A percentile compares a stretch with the other conserved stretches of the same genome.
Conservation (phyloP, 2,113 vertebrate genomes). For the Grammomys surdaster region DNA sequence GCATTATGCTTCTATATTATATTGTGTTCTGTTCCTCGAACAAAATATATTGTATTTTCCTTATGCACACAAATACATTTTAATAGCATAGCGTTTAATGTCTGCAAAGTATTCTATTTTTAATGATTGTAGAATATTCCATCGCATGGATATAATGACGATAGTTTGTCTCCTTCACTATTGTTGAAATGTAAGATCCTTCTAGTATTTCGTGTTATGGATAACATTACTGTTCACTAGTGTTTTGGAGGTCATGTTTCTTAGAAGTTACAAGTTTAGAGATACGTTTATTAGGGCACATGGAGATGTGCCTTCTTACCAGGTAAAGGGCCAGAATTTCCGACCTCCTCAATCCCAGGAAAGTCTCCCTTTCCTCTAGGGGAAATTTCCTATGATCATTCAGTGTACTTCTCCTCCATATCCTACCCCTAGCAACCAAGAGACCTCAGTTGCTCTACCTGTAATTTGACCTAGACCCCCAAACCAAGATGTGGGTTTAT, state of each 20-base stretch:
- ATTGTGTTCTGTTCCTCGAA: slow-evolving; percentile 42
- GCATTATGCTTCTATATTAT: background rate
- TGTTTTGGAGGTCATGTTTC: background rate
- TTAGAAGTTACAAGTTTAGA: background rate
- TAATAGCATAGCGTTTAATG: slow-evolving; percentile 27
- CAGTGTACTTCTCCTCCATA: background rate
- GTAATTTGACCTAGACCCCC: rapidly evolving
- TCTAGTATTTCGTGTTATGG: slow-evolving; percentile 30
- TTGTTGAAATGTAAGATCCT: background rate
- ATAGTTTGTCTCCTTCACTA: slow-evolving; percentile 32
- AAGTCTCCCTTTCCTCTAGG: background rate
- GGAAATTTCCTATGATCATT: background rate
- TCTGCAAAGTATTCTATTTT: slow-evolving; percentile 7
- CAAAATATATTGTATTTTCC: slow-evolving; percentile 34
- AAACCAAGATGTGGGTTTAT: background rate
- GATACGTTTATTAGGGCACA: background rate
- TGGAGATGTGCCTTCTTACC: background rate
- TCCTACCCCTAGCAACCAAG: too few species aligned
- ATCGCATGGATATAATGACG: background rate
- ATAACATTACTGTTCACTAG: background rate
- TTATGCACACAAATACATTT: slow-evolving; percentile 11
- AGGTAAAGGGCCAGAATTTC: background rate
- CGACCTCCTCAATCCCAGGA: background rate
- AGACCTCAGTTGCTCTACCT: background rate
- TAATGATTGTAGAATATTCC: background rate